A percentile compares a stretch with the other conserved stretches of the same genome.
These are phyloP conservation scores for Pyxicephalus adspersus DNA, from an alignment of 2,113 vertebrate genomes.

Conservation along the genomic window DNA sequence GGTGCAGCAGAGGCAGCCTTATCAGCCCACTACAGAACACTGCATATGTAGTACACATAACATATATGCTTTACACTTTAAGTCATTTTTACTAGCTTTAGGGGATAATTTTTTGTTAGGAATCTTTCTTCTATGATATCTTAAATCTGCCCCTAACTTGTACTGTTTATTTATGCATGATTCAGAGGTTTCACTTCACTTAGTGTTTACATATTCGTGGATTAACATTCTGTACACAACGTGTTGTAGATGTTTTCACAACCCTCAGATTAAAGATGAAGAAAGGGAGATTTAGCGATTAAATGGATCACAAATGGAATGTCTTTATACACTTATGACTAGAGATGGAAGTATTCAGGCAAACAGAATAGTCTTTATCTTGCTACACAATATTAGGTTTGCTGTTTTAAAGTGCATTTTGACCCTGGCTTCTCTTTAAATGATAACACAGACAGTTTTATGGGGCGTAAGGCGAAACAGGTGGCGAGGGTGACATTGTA, in stretches of 20 bases:
- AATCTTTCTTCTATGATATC: background rate
- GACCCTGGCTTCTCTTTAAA: background rate
- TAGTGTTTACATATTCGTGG: constrained; percentile 15
- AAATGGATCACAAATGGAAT: constrained; percentile 18
- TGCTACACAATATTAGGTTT: background rate
- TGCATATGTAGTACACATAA: no score
- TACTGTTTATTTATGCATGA: background rate
- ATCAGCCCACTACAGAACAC: no score
- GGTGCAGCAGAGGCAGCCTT: no score
- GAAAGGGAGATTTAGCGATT: background rate
- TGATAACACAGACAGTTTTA: constrained; percentile 8
- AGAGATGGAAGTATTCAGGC: constrained; percentile 14
- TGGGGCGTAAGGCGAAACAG: background rate
- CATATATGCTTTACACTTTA: no score
- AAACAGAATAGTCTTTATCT: background rate
- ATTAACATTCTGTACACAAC: constrained; percentile 16
- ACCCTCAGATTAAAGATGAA: constrained; percentile 9
- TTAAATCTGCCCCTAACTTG: background rate
- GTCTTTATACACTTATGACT: background rate
- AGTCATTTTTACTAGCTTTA: no score
- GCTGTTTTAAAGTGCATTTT: background rate
- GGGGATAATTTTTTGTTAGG: no score
- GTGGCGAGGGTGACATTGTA: background rate
- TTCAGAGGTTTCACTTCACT: constrained; percentile 6
- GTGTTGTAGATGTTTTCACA: constrained; percentile 18